Base-by-base conservation (phyloP, 2,888 invertebrate species). In the Phyto melanocephala region DNA sequence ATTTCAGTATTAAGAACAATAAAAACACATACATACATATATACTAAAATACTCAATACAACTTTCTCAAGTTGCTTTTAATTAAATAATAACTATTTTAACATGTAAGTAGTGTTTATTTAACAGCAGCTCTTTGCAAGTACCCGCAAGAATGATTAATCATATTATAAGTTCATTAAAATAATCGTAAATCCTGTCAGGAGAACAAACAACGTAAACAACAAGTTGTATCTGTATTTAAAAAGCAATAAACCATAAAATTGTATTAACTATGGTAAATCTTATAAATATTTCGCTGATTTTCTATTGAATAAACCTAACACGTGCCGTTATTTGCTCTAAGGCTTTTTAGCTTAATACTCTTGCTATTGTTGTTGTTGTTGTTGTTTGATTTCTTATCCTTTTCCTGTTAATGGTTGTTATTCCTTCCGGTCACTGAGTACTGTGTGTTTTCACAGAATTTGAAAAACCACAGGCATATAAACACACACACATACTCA, bases 371-470 rank as follows among this genome's bases (percentile, higher is more conserved):
- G 28, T 56, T n/a, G 11, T 24, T 54, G 7, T 37, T 33, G 2
- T 42, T 37, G 20, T 35, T 35, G 10, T 13, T 20, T 52, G 11
- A 20, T 50, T 58, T 62, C 60, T 68, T 60, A 76, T 40, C 58
- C 65, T 63, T 70, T 75, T 75, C 54, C 70, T 60, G 37, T 56
- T 78, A 75, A 75, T 71, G 67, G 35, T 58, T 84, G 79, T 85
- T 87, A 22, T 63, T 87, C 86, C 87, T 90, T 89, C 87, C 87
- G 90, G 89, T 89, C 89, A 89, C 88, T 89, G 89, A 87, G 84
- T 86, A 86, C 85, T 83, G 67, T 81, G 77, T 68, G 15, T 68
- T 80, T 62, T 80, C 83, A 37, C 62, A 68, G 72, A 63, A 60
- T 52, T 47, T 47, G 33, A 71, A 17, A 79, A 77, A 72, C 82